phyloP scores from a whole-genome alignment of 2,797 vertebrate genomes.

The Takifugu ocellatus region DNA sequence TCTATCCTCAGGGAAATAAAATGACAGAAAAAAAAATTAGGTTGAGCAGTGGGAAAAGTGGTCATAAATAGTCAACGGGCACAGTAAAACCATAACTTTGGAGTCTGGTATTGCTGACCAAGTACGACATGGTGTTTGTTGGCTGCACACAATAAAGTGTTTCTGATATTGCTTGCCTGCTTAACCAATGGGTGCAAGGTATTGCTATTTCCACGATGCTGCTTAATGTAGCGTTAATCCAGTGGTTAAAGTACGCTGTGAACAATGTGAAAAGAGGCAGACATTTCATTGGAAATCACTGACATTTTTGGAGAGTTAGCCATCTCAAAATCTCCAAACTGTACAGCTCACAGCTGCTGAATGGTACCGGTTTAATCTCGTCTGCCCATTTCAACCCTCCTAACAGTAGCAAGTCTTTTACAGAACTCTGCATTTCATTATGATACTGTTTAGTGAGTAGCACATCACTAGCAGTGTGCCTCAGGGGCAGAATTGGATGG shows the following conservation, averaged over 20 bases:
- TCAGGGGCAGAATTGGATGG: not conserved
- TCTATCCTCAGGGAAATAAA: conserved; percentile 40
- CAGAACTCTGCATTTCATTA: not conserved
- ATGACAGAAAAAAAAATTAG: conserved; percentile 9
- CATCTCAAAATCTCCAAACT: conserved; percentile 5
- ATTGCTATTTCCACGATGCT: no score
- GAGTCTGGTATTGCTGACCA: not conserved
- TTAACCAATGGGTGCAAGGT: not conserved
- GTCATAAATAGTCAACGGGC: conserved; percentile 32
- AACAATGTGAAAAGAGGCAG: not conserved
- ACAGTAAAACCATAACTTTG: not conserved
- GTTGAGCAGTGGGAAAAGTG: conserved; percentile 4
- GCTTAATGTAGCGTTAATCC: conserved; percentile 15
- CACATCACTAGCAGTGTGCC: not conserved
- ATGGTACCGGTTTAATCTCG: not conserved
- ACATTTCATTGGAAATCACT: conserved; percentile 5
- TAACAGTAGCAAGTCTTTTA: not conserved
- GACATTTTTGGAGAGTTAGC: not conserved
- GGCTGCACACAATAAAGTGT: conserved; percentile 1
- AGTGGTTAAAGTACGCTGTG: conserved; percentile 11
- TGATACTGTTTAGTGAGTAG: not conserved
- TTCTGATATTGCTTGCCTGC: conserved; percentile 1
- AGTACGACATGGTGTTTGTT: not conserved
- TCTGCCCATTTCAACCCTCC: not conserved
- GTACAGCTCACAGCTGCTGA: not conserved